Evolutionary conservation across 2,797 vertebrate genomes (phyloP).

Genomic region (Trachurus trachurus): DNA sequence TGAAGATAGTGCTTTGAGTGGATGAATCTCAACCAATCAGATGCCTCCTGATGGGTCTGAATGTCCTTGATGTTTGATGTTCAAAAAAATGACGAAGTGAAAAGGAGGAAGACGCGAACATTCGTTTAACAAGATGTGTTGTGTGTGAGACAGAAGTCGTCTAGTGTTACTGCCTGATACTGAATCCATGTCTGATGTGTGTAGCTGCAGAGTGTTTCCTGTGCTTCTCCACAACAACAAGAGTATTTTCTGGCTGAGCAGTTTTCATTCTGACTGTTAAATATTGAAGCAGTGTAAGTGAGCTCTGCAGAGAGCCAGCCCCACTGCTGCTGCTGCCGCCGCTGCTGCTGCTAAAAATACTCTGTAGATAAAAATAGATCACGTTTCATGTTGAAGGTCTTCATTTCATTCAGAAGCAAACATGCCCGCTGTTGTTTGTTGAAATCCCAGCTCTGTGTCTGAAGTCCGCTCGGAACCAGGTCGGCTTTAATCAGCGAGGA

Average conservation of each 20-base stretch:
- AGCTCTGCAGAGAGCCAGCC: conserved; percentile 35
- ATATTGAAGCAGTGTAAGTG: conserved; percentile 52
- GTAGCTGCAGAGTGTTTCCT: background rate
- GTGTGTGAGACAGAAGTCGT: background rate
- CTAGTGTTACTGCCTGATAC: background rate
- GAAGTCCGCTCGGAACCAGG: conserved; percentile 1
- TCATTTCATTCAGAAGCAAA: conserved; percentile 39
- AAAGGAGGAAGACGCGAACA: no score
- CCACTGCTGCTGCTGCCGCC: conserved; percentile 3
- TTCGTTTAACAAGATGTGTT: no score
- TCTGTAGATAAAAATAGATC: conserved; percentile 64
- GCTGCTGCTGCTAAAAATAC: conserved; percentile 62
- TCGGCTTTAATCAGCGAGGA: conserved; percentile 21
- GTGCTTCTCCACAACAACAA: conserved; percentile 4
- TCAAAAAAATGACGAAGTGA: no score
- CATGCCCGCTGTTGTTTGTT: conserved; percentile 8
- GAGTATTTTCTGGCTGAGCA: conserved; percentile 34
- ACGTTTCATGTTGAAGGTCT: conserved; percentile 21
- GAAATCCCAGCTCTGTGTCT: background rate
- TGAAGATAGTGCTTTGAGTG: no score
- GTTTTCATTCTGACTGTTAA: conserved; percentile 43
- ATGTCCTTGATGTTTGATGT: no score
- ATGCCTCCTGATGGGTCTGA: no score
- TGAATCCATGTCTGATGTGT: no score
- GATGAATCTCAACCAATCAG: no score